A percentile compares a stretch with the other conserved stretches of the same genome.
phyloP scores from a whole-genome alignment of 2,888 invertebrate genomes.

The Hemithea aestivaria region DNA sequence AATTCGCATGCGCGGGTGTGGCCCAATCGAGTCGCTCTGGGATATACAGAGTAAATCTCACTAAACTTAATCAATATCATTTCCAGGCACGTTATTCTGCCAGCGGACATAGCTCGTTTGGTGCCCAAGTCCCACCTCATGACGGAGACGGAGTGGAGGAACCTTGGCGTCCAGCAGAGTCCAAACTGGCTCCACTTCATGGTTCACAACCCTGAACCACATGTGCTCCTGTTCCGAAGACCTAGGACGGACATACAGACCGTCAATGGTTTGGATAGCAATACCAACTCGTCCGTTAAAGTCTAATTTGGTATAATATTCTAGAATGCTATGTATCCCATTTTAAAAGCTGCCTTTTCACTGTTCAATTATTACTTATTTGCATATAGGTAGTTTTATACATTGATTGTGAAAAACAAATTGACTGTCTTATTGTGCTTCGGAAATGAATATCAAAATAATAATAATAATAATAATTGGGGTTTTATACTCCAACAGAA shows the following conservation, averaged over 20 bases:
- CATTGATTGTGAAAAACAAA: too few species aligned
- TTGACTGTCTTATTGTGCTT: too few species aligned
- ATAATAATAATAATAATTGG: too few species aligned
- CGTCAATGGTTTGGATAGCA: conserved; percentile 54
- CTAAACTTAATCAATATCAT: too few species aligned
- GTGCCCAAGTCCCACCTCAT: conserved; percentile 94
- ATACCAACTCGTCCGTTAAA: conserved; percentile 48
- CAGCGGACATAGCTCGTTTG: conserved; percentile 88
- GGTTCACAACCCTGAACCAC: conserved; percentile 95
- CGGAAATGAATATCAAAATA: too few species aligned
- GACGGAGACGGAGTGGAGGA: conserved; percentile 97
- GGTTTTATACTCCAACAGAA: too few species aligned
- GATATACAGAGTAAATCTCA: too few species aligned
- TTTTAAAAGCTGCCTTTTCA: conserved; percentile 5
- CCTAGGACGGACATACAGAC: conserved; percentile 57
- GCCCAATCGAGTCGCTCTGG: too few species aligned
- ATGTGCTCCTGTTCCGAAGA: conserved; percentile 89
- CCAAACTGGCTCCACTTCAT: conserved; percentile 92
- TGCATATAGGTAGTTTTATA: too few species aligned
- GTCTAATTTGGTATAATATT: conserved; percentile 37
- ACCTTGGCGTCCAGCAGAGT: conserved; percentile 95
- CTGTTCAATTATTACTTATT: background rate
- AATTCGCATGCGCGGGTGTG: too few species aligned
- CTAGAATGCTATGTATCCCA: background rate
- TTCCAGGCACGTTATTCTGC: conserved; percentile 93